phyloP scores from a whole-genome alignment of 1,140 invertebrate genomes.

The Physella acuta region DNA sequence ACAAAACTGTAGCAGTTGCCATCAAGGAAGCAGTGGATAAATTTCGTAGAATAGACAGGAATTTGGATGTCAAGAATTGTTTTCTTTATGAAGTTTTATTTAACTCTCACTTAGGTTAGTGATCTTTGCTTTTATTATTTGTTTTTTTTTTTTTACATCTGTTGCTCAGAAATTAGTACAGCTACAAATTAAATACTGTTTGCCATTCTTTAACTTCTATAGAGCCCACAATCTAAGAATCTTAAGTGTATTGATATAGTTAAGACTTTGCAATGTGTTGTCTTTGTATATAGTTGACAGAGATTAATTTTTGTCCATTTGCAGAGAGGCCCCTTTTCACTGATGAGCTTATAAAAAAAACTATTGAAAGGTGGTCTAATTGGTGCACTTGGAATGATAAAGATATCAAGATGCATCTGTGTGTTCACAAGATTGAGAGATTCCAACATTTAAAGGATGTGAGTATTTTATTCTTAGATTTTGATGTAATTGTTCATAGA shows the following conservation, averaged over 20 bases:
- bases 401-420: slow-evolving; percentile 33
- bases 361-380: slow-evolving; percentile 75
- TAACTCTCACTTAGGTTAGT: background rate
- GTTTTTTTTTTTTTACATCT: background rate
- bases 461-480: slow-evolving; percentile 26
- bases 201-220: background rate
- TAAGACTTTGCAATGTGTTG: too few species aligned
- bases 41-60: background rate
- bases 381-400: slow-evolving; percentile 69
- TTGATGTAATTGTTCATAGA: background rate
- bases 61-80: background rate
- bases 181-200: background rate
- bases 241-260: too few species aligned
- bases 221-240: background rate
- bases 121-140: background rate
- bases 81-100: background rate
- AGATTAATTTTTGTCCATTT: slow-evolving; percentile 21
- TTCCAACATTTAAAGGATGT: slow-evolving; percentile 28
- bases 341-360: slow-evolving; percentile 73
- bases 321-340: slow-evolving; percentile 75
- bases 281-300: too few species aligned
- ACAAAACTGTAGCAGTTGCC: background rate
- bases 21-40: background rate
- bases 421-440: slow-evolving; percentile 31
- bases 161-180: background rate